These are phyloP conservation scores for Nyctereutes procyonoides DNA, from an alignment of 2,113 vertebrate genomes.

Conservation along the genomic window DNA sequence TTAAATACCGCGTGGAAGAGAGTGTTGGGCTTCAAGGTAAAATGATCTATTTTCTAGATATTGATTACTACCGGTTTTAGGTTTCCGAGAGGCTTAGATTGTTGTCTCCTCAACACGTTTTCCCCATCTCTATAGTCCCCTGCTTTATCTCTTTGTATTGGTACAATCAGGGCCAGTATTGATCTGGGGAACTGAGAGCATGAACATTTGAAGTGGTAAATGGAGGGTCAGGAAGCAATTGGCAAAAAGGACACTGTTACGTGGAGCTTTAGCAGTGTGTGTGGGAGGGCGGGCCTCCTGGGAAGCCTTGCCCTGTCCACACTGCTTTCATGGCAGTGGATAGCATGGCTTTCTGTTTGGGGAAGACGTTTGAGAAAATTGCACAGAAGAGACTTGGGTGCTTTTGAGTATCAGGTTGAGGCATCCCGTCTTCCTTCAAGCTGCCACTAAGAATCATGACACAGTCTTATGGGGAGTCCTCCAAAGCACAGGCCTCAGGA, in stretches of 20 bases:
- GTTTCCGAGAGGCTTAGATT: neutral
- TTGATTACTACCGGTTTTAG: neutral
- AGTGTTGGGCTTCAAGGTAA: neutral
- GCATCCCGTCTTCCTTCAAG: neutral
- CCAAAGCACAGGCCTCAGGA: neutral
- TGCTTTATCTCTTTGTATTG: neutral
- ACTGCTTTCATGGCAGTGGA: too few species aligned
- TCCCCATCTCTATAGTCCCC: neutral
- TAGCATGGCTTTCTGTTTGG: neutral
- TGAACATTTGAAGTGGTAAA: neutral
- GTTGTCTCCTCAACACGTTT: neutral
- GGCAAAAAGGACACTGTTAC: neutral
- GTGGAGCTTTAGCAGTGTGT: fast-evolving
- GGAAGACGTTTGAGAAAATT: neutral
- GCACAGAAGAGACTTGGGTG: neutral
- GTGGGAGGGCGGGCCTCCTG: neutral
- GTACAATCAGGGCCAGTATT: neutral
- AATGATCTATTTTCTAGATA: neutral
- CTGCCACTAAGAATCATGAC: neutral
- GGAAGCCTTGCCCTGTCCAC: neutral
- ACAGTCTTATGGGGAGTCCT: neutral
- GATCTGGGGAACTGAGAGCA: neutral
- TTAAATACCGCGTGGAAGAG: neutral
- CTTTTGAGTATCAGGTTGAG: neutral
- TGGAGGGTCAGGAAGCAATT: neutral